These are phyloP conservation scores for Labia minor DNA, from an alignment of 2,888 invertebrate species.

Conservation along the genomic window DNA sequence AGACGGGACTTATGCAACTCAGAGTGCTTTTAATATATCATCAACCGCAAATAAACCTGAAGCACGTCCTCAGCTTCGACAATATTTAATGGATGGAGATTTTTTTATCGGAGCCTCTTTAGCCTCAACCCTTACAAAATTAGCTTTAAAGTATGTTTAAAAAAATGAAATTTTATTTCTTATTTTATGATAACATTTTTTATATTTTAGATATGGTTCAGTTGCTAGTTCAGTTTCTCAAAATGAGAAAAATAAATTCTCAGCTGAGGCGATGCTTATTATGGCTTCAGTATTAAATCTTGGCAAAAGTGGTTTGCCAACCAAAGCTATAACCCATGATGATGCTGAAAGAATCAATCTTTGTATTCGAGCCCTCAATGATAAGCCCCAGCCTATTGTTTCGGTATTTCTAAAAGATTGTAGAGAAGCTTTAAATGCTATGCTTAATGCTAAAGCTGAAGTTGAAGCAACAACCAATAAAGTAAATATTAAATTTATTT, in stretches of 20 bases:
- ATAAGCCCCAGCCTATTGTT: constrained; percentile 54
- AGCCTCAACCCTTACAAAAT: constrained; percentile 81
- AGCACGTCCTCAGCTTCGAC: constrained; percentile 66
- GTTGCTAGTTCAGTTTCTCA: constrained; percentile 33
- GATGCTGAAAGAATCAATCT: constrained; percentile 81
- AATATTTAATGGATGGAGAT: constrained; percentile 86
- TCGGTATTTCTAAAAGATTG: constrained; percentile 63
- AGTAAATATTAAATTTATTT: constrained; percentile 29
- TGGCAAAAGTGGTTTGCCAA: constrained; percentile 62
- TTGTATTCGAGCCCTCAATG: constrained; percentile 63
- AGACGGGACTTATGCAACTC: constrained; percentile 97
- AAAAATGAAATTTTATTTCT: constrained; percentile 28
- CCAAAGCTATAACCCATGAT: constrained; percentile 85
- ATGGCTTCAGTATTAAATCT: constrained; percentile 76
- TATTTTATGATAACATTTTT: neutral
- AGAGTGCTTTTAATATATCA: constrained; percentile 84
- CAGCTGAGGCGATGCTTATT: constrained; percentile 76
- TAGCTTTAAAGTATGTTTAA: constrained; percentile 62
- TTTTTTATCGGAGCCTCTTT: constrained; percentile 91
- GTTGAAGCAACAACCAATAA: constrained; percentile 52
- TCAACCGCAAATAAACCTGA: constrained; percentile 46
- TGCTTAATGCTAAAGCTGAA: constrained; percentile 68
- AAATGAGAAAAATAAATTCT: constrained; percentile 48
- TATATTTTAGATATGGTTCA: no score
- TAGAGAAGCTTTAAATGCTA: constrained; percentile 65